Evolutionary conservation across 2,888 invertebrate genomes (phyloP).

Genomic region (Trissolcus brochymenae): DNA sequence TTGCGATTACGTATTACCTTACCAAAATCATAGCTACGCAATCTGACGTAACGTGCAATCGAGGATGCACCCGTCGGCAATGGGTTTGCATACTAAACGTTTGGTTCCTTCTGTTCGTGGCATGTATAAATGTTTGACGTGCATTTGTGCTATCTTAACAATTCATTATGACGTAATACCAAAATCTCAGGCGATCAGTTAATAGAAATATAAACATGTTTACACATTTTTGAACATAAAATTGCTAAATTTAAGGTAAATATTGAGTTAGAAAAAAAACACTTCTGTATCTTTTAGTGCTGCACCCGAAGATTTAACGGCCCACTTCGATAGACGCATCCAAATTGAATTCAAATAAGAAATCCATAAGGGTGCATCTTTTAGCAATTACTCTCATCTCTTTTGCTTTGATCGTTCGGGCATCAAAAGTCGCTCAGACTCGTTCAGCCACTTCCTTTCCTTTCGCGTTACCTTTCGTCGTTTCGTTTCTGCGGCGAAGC

Average conservation of each 20-base stretch:
- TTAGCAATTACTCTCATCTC: constrained; percentile 68
- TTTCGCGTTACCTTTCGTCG: constrained; percentile 44
- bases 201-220: too few relatives aligned
- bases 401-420: constrained; percentile 73
- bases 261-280: too few relatives aligned
- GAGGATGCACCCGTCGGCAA: constrained; percentile 63
- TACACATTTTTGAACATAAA: too few relatives aligned
- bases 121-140: constrained; percentile 51
- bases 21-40: constrained; percentile 60
- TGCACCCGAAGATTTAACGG: constrained; percentile 58
- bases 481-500: constrained; percentile 64
- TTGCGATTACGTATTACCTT: constrained; percentile 59
- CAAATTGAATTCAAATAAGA: constrained; percentile 74
- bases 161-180: not conserved
- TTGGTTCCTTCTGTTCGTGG: constrained; percentile 57
- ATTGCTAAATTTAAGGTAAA: too few relatives aligned
- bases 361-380: constrained; percentile 74
- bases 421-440: constrained; percentile 70
- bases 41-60: constrained; percentile 62
- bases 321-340: constrained; percentile 64
- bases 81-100: constrained; percentile 64
- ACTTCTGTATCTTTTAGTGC: not conserved
- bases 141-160: constrained; percentile 35
- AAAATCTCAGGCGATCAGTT: too few relatives aligned
- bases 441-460: constrained; percentile 47